Evolutionary conservation across 2,113 vertebrate species (phyloP).

Genomic region (Rhinichthys klamathensis): DNA sequence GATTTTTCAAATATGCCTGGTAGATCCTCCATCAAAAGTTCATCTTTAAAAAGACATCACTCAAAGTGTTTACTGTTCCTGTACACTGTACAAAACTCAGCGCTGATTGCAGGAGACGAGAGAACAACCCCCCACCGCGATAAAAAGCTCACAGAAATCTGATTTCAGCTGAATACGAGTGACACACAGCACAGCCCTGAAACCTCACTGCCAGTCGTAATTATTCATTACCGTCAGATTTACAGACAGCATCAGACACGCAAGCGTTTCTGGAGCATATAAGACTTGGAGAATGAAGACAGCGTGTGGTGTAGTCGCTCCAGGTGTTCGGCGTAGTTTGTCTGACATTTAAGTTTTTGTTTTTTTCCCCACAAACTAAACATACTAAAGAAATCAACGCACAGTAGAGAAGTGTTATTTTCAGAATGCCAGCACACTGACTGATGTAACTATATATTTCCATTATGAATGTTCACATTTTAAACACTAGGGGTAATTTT

Average conservation of each 20-base stretch:
- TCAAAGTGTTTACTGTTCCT: slow-evolving; percentile 52
- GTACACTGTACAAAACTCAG: slow-evolving; percentile 51
- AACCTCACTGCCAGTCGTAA: slow-evolving; percentile 39
- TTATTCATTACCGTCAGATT: slow-evolving; percentile 52
- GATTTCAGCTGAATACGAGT: slow-evolving; percentile 61
- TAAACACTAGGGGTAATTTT: neutral
- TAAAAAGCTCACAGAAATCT: slow-evolving; percentile 62
- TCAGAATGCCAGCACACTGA: slow-evolving; percentile 34
- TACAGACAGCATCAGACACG: slow-evolving; percentile 20
- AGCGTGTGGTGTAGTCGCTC: slow-evolving; percentile 16
- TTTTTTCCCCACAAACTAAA: slow-evolving; percentile 11
- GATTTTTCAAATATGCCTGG: slow-evolving; percentile 50
- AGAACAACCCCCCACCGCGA: slow-evolving; percentile 51
- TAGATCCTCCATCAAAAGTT: slow-evolving; percentile 29
- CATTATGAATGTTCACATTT: slow-evolving; percentile 9
- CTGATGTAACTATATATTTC: slow-evolving; percentile 5
- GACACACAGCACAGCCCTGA: slow-evolving; percentile 56
- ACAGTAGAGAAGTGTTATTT: slow-evolving; percentile 22
- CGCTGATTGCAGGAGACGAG: slow-evolving; percentile 55
- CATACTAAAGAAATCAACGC: slow-evolving; percentile 35
- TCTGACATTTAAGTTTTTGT: slow-evolving; percentile 10
- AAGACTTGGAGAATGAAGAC: slow-evolving; percentile 14
- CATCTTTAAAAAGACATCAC: slow-evolving; percentile 34
- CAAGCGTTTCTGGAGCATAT: neutral
- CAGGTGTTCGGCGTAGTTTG: slow-evolving; percentile 35